phyloP scores from a whole-genome alignment of 2,888 invertebrate genomes.

The Melipona bicolor region DNA sequence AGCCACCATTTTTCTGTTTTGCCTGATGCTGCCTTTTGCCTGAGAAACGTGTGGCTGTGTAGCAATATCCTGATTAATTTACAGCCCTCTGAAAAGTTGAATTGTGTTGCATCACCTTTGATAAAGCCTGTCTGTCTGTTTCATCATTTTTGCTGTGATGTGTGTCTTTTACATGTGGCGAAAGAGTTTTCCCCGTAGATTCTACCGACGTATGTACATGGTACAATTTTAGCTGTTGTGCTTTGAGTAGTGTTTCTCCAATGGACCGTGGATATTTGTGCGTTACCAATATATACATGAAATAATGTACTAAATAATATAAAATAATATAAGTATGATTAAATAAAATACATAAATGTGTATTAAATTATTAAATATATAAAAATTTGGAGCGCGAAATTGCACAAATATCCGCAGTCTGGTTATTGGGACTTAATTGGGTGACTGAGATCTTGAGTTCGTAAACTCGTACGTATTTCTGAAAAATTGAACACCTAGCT shows the following conservation, averaged over 20 bases:
- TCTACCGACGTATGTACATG: neutral
- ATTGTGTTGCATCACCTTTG: neutral
- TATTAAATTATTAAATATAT: no score
- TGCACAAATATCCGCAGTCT: neutral
- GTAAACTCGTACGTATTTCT: neutral
- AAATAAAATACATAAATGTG: no score
- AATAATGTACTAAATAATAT: no score
- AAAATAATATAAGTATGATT: no score
- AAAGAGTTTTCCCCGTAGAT: neutral
- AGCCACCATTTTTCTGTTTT: slow-evolving; percentile 12
- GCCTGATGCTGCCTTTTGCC: slow-evolving; percentile 31
- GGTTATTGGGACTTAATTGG: neutral
- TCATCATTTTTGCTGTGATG: neutral
- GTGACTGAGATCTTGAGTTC: neutral
- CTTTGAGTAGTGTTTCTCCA: neutral
- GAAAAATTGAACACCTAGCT: neutral
- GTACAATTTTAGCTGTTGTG: neutral
- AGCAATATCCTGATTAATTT: slow-evolving; percentile 21
- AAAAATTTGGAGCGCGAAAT: neutral
- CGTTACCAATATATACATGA: neutral
- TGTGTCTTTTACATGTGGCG: slow-evolving; percentile 10
- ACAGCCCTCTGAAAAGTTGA: neutral
- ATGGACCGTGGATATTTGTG: neutral
- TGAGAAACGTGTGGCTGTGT: neutral
- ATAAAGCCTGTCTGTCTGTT: neutral